A percentile compares a stretch with the other conserved stretches of the same genome.
Evolutionary conservation across 2,888 invertebrate species (phyloP).

Genomic region (Drosophila birchii): DNA sequence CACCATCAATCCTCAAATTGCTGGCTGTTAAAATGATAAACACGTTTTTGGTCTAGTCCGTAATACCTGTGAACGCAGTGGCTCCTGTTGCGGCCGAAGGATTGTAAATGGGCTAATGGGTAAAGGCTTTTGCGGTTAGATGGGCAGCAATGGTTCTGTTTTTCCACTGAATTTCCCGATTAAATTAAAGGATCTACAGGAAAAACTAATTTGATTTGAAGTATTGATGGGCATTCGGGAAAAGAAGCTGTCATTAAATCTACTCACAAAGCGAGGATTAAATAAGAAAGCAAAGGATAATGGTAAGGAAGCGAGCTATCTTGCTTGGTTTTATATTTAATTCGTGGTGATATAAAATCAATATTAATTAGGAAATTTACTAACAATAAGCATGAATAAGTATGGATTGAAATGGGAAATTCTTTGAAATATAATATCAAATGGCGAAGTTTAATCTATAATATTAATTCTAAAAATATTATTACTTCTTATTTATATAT

Average conservation of each 20-base stretch:
- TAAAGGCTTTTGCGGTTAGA: slow-evolving; percentile 22
- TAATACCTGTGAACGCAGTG: slow-evolving; percentile 14
- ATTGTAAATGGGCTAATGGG: slow-evolving; percentile 24
- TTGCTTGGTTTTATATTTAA: not conserved
- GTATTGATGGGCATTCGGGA: not conserved
- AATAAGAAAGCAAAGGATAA: not conserved
- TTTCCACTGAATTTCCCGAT: slow-evolving; percentile 15
- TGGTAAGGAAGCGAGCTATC: not conserved
- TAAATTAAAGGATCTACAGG: slow-evolving; percentile 14
- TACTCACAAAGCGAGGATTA: not conserved
- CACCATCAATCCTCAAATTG: slow-evolving; percentile 70
- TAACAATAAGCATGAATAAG: not conserved
- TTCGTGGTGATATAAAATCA: not conserved
- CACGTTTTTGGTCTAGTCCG: slow-evolving; percentile 42
- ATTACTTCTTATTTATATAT: no score
- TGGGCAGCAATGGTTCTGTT: slow-evolving; percentile 7
- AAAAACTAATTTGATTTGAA: slow-evolving; percentile 17
- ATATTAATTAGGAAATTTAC: not conserved
- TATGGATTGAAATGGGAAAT: not conserved
- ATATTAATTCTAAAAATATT: no score
- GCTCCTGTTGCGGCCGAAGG: slow-evolving; percentile 6
- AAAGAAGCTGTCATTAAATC: not conserved
- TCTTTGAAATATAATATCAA: not conserved
- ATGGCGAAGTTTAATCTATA: no score
- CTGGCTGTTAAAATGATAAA: slow-evolving; percentile 74